Percentiles rank a stretch among this genome's conserved stretches.
Conservation (phyloP, 2,113 vertebrate species). For the Coptodon bakossiorum region DNA sequence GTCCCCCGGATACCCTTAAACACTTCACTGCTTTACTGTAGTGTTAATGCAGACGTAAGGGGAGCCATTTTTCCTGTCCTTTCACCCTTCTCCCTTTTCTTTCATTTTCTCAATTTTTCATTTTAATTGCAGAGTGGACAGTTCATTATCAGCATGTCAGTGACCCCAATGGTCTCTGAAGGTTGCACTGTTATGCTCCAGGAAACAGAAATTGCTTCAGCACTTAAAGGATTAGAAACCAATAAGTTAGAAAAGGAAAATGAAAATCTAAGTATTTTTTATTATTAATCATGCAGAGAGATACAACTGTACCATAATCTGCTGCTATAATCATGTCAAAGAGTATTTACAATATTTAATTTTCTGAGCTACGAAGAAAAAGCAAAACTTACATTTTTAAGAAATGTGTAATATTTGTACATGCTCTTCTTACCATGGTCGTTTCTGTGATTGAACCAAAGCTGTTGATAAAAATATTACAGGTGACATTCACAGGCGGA, state of each 20-base stretch:
- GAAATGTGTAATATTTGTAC: neutral
- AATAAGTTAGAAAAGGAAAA: neutral
- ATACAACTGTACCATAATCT: neutral
- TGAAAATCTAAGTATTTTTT: neutral
- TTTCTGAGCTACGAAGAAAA: neutral
- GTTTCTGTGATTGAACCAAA: slow-evolving; percentile 92
- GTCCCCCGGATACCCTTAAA: slow-evolving; percentile 18
- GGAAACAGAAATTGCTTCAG: slow-evolving; percentile 37
- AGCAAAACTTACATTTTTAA: neutral
- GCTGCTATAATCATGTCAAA: neutral
- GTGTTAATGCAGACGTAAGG: neutral
- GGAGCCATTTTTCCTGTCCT: neutral
- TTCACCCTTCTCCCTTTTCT: slow-evolving; percentile 9
- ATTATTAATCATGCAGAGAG: neutral
- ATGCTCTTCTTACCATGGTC: slow-evolving; percentile 82
- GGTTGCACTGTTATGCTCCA: slow-evolving; percentile 53
- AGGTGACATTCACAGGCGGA: slow-evolving; percentile 91
- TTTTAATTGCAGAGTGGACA: slow-evolving; percentile 72
- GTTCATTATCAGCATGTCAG: slow-evolving; percentile 69
- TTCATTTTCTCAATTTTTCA: slow-evolving; percentile 62
- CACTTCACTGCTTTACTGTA: neutral
- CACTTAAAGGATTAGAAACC: slow-evolving; percentile 17
- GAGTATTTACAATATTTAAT: neutral
- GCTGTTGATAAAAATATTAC: slow-evolving; percentile 98
- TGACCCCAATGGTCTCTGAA: slow-evolving; percentile 63